These are phyloP conservation scores for Drosophila paramelanica DNA, from an alignment of 2,888 invertebrate species.

Conservation along the genomic window DNA sequence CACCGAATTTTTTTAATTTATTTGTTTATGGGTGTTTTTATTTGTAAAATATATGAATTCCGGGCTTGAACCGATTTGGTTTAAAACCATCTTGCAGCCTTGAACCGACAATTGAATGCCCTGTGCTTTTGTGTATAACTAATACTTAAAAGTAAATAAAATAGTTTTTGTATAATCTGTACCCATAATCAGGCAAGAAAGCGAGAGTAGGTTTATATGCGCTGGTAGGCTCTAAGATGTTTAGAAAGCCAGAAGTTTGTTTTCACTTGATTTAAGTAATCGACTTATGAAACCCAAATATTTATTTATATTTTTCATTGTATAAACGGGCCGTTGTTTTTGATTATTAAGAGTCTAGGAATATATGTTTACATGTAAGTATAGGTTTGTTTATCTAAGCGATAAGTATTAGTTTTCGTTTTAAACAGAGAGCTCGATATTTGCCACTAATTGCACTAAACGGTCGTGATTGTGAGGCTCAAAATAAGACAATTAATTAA, in stretches of 20 bases:
- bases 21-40: too few relatives aligned
- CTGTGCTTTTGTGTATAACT: slow-evolving; percentile 9
- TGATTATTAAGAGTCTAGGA: background rate
- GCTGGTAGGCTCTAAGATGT: background rate
- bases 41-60: too few relatives aligned
- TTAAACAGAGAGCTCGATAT: slow-evolving; percentile 1
- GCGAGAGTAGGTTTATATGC: background rate
- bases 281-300: background rate
- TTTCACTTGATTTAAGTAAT: slow-evolving; percentile 3
- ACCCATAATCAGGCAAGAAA: background rate
- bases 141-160: slow-evolving; percentile 15
- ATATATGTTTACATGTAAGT: slow-evolving; percentile 9
- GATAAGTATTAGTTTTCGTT: slow-evolving; percentile 27
- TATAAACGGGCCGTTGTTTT: background rate
- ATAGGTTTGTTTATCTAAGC: slow-evolving; percentile 11
- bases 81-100: background rate
- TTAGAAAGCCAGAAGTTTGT: background rate
- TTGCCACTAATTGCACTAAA: slow-evolving; percentile 19
- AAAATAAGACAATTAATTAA: slow-evolving; percentile 2
- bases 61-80: too few relatives aligned
- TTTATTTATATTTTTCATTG: background rate
- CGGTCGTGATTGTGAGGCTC: slow-evolving; percentile 7
- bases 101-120: slow-evolving; percentile 13
- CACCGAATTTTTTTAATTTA: too few relatives aligned
- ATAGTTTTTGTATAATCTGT: slow-evolving; percentile 6